These are phyloP conservation scores for Dorcus hopei DNA, from an alignment of 2,888 invertebrate genomes.

Conservation along the genomic window DNA sequence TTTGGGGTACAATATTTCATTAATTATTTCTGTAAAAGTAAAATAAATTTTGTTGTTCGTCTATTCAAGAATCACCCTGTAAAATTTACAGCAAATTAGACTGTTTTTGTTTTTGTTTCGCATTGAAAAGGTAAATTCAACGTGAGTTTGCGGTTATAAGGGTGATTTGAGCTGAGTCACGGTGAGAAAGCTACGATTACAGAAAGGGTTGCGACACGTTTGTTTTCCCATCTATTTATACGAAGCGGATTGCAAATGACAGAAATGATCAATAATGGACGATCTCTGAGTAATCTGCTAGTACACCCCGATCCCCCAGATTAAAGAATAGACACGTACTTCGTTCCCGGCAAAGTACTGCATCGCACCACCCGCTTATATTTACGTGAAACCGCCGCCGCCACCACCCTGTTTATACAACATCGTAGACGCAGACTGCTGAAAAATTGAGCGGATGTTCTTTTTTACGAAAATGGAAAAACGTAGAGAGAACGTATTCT, in stretches of 20 bases:
- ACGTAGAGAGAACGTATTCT: neutral
- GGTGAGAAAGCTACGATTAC: conserved; percentile 19
- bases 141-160: too few species aligned
- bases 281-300: conserved; percentile 25
- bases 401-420: neutral
- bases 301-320: conserved; percentile 32
- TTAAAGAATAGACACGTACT: conserved; percentile 34
- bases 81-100: too few species aligned
- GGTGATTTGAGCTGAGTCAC: conserved; percentile 16
- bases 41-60: too few species aligned
- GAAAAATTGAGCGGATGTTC: neutral
- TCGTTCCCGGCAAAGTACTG: conserved; percentile 5
- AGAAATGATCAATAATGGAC: conserved; percentile 36
- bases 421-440: neutral
- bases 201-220: conserved; percentile 34
- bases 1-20: too few species aligned
- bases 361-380: neutral
- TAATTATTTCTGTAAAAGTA: too few species aligned
- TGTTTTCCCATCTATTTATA: conserved; percentile 35
- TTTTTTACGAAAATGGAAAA: neutral
- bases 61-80: too few species aligned
- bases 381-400: neutral
- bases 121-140: too few species aligned
- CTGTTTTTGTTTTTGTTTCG: too few species aligned
- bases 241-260: conserved; percentile 29